phyloP scores from a whole-genome alignment of 1,140 invertebrate species.

The Drosophila navojoa region DNA sequence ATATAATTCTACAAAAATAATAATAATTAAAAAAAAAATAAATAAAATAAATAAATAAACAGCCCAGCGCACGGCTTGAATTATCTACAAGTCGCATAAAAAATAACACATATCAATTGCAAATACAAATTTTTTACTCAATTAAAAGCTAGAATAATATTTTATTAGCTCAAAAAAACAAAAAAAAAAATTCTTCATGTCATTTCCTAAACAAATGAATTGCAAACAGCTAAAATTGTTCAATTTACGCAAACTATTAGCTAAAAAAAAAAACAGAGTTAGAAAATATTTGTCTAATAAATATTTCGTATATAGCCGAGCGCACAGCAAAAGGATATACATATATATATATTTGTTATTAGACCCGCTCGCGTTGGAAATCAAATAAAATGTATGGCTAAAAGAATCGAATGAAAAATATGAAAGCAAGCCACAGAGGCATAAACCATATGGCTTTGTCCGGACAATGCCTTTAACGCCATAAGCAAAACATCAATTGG shows the following conservation, averaged over 20 bases:
- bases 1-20: too few relatives aligned
- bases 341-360: constrained; percentile 12
- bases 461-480: constrained; percentile 32
- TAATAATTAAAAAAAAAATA: too few relatives aligned
- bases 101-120: too few relatives aligned
- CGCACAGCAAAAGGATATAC: constrained; percentile 6
- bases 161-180: not conserved
- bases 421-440: constrained; percentile 9
- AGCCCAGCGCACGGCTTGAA: too few relatives aligned
- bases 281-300: not conserved
- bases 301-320: constrained; percentile 34
- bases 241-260: constrained; percentile 9
- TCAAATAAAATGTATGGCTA: constrained; percentile 35
- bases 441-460: constrained; percentile 28
- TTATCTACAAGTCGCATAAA: too few relatives aligned
- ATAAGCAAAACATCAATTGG: constrained; percentile 50
- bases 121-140: not conserved
- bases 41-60: too few relatives aligned
- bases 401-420: constrained; percentile 25
- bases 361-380: constrained; percentile 1
- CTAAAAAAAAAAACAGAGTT: not conserved
- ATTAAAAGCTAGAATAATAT: not conserved
- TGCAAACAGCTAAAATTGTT: not conserved
- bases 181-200: too few relatives aligned
- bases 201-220: not conserved